Conservation (phyloP, 2,888 invertebrate species). For the Ariolimax columbianus region DNA sequence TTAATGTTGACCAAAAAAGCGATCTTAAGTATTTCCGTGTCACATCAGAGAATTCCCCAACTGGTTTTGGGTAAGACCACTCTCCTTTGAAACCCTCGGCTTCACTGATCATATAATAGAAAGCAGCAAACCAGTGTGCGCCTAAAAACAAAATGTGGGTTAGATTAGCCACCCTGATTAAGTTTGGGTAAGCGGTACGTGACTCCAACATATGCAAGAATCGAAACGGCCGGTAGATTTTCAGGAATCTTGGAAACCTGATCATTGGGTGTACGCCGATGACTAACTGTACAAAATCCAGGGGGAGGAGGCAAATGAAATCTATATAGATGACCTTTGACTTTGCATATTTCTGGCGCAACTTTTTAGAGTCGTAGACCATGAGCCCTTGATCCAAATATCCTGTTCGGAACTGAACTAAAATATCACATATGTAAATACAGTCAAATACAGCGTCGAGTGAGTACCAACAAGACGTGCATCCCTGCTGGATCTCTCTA, state of each 20-base stretch:
- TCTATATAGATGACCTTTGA: constrained; percentile 92
- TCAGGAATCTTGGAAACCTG: constrained; percentile 81
- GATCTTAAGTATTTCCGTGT: constrained; percentile 96
- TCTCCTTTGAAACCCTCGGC: constrained; percentile 80
- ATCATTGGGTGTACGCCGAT: constrained; percentile 87
- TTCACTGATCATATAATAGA: constrained; percentile 95
- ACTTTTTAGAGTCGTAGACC: constrained; percentile 93
- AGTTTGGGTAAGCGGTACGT: constrained; percentile 95
- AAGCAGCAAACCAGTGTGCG: constrained; percentile 98
- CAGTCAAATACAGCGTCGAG: constrained; percentile 90
- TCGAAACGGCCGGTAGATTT: constrained; percentile 89
- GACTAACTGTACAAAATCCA: constrained; percentile 91
- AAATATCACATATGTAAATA: constrained; percentile 91
- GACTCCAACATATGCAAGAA: constrained; percentile 97
- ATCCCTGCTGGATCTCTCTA: constrained; percentile 86
- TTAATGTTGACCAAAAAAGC: constrained; percentile 96
- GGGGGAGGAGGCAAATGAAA: constrained; percentile 88
- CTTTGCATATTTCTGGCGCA: constrained; percentile 91
- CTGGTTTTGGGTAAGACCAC: constrained; percentile 82
- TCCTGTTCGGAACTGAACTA: constrained; percentile 94
- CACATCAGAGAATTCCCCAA: constrained; percentile 86
- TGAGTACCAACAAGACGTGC: constrained; percentile 70
- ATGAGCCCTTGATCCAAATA: constrained; percentile 93
- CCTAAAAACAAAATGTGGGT: constrained; percentile 95
- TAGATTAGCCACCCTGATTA: constrained; percentile 95